These are phyloP conservation scores for Lophura swinhoii DNA, from an alignment of 2,797 vertebrate genomes.

Conservation along the genomic window DNA sequence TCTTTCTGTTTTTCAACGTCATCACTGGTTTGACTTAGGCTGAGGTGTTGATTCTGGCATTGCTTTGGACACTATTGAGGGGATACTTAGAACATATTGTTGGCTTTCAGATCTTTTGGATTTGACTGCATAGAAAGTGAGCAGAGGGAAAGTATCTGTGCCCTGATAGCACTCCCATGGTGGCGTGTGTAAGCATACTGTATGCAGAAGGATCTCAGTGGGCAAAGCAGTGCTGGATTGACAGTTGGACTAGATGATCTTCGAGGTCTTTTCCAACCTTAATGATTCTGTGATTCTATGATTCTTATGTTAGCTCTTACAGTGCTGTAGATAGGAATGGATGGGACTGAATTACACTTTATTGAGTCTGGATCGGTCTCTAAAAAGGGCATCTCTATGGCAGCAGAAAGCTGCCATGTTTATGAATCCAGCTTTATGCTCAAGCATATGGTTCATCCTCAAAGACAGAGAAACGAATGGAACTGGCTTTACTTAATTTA, in stretches of 20 bases:
- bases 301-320: rapidly evolving
- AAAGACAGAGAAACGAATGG: not conserved
- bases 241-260: too few species aligned
- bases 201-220: not conserved
- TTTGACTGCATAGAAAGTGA: not conserved
- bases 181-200: not conserved
- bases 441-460: not conserved
- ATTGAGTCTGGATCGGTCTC: not conserved
- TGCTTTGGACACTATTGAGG: not conserved
- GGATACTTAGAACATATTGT: not conserved
- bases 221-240: too few species aligned
- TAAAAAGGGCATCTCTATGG: not conserved
- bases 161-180: not conserved
- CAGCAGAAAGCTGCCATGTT: not conserved
- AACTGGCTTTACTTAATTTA: not conserved
- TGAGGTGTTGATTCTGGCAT: not conserved
- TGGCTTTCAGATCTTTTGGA: not conserved
- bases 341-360: not conserved
- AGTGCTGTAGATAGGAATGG: not conserved
- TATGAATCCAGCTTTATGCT: not conserved
- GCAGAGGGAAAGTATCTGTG: not conserved
- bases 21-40: not conserved
- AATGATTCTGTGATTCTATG: too few species aligned
- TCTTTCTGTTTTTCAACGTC: not conserved
- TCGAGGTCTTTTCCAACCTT: too few species aligned